Evolutionary conservation across 1,140 invertebrate species (phyloP), one percentile per base, ranked within the genome.

Genomic region (Scaptomyza pallida): DNA sequence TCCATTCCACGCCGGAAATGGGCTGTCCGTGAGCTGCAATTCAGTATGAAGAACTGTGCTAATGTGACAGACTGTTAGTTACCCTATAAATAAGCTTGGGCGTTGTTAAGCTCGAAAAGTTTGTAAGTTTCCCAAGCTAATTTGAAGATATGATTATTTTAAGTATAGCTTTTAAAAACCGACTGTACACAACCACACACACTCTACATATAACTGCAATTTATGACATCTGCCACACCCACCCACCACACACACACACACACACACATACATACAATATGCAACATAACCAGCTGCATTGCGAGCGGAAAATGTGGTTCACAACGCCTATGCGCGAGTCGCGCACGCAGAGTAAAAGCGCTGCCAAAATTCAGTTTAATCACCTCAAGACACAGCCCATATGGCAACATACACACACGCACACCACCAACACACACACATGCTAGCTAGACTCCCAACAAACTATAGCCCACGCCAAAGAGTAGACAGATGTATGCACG

Each of bases 341-440:
- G 26, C 8, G 12, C 60, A 26, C 63, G 26, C 10, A 5, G 33
- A 40, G 65, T 69, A 69, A 63, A 69, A 69, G 65, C 51, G 50
- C 54, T 77, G 77, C 72, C 72, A 83, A 83, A 85, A 79, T 85
- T 69, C 75, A 83, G 80, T 83, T 83, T 76, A 83, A 83, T 85
- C 80, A 83, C 80, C 76, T 85, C 67, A 61, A 72, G 75, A 82
- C 35, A 33, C 73, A 23, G 71, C 65, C 79, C 79, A 82, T 68
- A 78, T 82, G 78, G 75, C n/a, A 3, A 57, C 64, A 47, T 9
- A 23, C 47, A 48, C 50, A 54, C 55, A 59, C 59, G n/a, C 9
- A 62, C 67, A 70, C 41, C 67, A 70, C 59, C 67, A 70, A 70
- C 65, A 69, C 61, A 43, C 62, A 30, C 33, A 37, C 33, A 37